phyloP scores from a whole-genome alignment of 1,140 invertebrate genomes.

The Hyposmocoma kahamanoa region DNA sequence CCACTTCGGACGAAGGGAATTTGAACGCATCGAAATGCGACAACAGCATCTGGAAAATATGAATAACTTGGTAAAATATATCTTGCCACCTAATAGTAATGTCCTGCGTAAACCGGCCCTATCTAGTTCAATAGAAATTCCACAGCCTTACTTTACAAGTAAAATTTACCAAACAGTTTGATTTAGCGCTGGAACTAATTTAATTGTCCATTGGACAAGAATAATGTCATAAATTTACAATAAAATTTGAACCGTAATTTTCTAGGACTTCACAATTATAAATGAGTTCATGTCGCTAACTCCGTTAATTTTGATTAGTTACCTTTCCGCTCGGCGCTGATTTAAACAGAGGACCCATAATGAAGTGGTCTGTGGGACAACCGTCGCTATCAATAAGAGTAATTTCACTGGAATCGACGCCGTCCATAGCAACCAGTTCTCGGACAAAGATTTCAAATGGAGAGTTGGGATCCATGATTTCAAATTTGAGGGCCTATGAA shows the following conservation, averaged over 20 bases:
- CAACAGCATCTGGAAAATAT: slow-evolving; percentile 84
- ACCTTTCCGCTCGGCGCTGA: slow-evolving; percentile 84
- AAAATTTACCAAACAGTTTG: no score
- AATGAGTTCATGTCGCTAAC: no score
- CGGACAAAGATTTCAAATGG: slow-evolving; percentile 97
- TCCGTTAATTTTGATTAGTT: slow-evolving; percentile 35
- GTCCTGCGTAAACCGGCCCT: no score
- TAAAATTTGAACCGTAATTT: no score
- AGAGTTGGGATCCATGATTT: slow-evolving; percentile 92
- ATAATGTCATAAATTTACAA: no score
- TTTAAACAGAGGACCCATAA: slow-evolving; percentile 93
- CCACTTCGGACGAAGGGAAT: slow-evolving; percentile 94
- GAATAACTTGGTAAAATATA: no score
- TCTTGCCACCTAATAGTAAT: no score
- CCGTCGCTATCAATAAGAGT: slow-evolving; percentile 93
- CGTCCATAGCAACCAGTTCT: slow-evolving; percentile 95
- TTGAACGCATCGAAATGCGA: slow-evolving; percentile 97
- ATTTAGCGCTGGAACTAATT: no score
- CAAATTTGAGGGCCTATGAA: slow-evolving; percentile 85
- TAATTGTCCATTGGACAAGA: no score
- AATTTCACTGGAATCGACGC: slow-evolving; percentile 93
- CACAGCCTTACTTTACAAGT: no score
- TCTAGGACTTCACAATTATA: no score
- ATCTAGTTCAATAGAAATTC: no score
- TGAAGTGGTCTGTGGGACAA: slow-evolving; percentile 93